phyloP scores from a whole-genome alignment of 2,888 invertebrate genomes.

The Amiota communis region DNA sequence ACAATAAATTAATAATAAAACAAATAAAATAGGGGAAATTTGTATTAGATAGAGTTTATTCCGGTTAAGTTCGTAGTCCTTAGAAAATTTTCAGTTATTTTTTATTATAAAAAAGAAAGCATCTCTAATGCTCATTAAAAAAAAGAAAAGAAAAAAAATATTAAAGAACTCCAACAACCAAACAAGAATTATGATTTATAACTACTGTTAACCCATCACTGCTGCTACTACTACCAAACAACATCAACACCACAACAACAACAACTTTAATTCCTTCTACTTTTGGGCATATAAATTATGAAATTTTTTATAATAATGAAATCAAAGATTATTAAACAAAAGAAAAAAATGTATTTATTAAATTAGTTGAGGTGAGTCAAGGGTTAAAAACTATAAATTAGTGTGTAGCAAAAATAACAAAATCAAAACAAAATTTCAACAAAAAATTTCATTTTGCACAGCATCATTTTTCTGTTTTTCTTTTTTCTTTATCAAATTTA shows the following conservation, averaged over 20 bases:
- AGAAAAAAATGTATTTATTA: neutral
- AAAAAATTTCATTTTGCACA: neutral
- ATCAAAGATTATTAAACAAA: conserved; percentile 17
- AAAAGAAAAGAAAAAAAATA: conserved; percentile 2
- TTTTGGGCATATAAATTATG: conserved; percentile 32
- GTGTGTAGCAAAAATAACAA: conserved; percentile 25
- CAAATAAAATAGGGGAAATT: neutral
- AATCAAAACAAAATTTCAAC: neutral
- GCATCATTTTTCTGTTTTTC: neutral
- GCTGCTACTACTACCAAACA: conserved; percentile 30
- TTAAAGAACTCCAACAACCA: neutral
- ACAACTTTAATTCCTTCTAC: conserved; percentile 34
- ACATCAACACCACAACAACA: conserved; percentile 8
- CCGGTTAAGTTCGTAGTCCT: neutral
- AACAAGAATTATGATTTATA: neutral
- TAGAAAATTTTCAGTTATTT: neutral
- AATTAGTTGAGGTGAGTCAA: conserved; percentile 33
- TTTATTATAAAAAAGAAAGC: neutral
- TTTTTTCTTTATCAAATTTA: neutral
- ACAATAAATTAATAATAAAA: conserved; percentile 10
- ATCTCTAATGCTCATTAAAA: conserved; percentile 1
- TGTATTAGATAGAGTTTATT: neutral
- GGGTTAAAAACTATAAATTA: neutral
- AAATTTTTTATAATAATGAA: conserved; percentile 23
- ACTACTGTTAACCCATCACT: conserved; percentile 7